Evolutionary conservation across 2,113 vertebrate genomes (phyloP).

Genomic region (Naja naja): DNA sequence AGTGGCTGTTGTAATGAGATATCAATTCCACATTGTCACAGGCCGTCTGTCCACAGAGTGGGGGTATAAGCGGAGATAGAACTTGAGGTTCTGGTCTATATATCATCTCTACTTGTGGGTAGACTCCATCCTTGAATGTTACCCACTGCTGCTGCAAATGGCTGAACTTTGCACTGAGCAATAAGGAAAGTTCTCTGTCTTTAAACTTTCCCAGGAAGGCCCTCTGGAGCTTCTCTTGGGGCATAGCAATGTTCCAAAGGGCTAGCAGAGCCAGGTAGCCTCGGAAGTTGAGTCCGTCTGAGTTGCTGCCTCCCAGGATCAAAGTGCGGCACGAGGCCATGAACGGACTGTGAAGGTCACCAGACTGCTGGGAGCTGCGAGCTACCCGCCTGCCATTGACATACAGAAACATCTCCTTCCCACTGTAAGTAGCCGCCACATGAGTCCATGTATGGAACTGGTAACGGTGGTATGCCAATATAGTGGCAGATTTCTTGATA

Average conservation of each 20-base stretch:
- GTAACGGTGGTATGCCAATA: conserved; percentile 78
- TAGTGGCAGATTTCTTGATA: conserved; percentile 73
- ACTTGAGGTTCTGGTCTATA: conserved; percentile 63
- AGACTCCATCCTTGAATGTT: conserved; percentile 73
- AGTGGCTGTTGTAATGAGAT: conserved; percentile 82
- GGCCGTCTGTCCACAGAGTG: conserved; percentile 82
- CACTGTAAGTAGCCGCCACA: conserved; percentile 83
- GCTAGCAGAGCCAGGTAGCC: conserved; percentile 80
- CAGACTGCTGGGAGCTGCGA: conserved; percentile 75
- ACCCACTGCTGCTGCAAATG: conserved; percentile 74
- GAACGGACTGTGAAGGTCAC: conserved; percentile 85
- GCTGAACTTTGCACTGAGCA: conserved; percentile 74
- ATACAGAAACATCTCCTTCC: conserved; percentile 82
- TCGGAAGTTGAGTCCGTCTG: conserved; percentile 74
- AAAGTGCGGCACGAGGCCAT: conserved; percentile 87
- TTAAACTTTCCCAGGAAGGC: conserved; percentile 48
- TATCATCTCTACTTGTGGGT: conserved; percentile 72
- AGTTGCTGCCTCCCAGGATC: conserved; percentile 85
- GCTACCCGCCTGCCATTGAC: conserved; percentile 85
- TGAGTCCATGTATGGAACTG: conserved; percentile 81
- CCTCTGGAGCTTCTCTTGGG: conserved; percentile 75
- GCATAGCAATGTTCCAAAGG: conserved; percentile 75
- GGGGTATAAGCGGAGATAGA: conserved; percentile 75
- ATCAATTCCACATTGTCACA: conserved; percentile 90
- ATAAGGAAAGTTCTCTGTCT: conserved; percentile 1